Conservation (phyloP, 1,140 invertebrate species). For the Galendromus occidentalis region DNA sequence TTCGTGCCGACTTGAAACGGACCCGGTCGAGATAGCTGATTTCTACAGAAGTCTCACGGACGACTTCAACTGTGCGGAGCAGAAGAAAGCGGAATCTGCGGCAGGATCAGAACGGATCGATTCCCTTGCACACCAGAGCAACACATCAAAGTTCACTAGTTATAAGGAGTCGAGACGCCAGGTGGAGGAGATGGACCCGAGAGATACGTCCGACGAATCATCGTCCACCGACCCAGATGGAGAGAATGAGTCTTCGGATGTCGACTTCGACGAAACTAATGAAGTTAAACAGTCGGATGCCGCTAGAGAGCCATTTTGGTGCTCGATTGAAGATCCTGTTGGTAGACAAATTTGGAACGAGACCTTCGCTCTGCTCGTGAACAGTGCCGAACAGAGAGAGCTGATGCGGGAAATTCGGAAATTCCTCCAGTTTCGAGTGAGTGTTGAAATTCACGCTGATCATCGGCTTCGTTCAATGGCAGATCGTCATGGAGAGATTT, state of each 20-base stretch:
- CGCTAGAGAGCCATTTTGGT: background rate
- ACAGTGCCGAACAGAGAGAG: background rate
- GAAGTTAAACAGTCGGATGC: background rate
- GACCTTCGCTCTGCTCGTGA: background rate
- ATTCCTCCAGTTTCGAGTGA: background rate
- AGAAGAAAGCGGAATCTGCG: background rate
- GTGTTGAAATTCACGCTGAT: background rate
- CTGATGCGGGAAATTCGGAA: background rate
- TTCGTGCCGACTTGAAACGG: background rate
- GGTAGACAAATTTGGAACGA: background rate
- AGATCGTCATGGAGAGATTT: too few relatives aligned
- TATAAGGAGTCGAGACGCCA: too few relatives aligned
- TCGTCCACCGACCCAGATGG: too few relatives aligned
- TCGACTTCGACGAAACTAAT: too few relatives aligned
- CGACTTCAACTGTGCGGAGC: constrained; percentile 3
- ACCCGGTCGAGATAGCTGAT: background rate
- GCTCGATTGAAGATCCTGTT: background rate
- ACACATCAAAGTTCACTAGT: too few relatives aligned
- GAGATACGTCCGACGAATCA: too few relatives aligned
- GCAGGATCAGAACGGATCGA: too few relatives aligned
- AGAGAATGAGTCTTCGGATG: too few relatives aligned
- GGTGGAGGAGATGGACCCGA: too few relatives aligned
- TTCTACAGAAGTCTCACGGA: background rate
- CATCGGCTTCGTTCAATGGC: background rate
- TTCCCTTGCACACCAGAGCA: too few relatives aligned